Base-by-base conservation (phyloP, 1,140 invertebrate species). In the Phenacoccus solenopsis region DNA sequence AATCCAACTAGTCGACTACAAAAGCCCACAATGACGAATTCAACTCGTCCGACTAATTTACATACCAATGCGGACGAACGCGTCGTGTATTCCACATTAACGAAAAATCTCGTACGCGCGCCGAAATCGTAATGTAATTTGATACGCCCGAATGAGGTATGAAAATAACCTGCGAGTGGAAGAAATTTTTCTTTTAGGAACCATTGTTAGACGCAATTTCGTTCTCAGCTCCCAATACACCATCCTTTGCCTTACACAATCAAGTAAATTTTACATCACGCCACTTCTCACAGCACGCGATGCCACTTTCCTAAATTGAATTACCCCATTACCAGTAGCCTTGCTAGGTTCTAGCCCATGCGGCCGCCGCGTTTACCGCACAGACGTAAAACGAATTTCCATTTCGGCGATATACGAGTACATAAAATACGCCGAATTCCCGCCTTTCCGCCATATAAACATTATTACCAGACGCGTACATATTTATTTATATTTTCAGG, bases 231-330 rank as follows among this genome's bases (percentile, higher is more conserved):
- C 38, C 38, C 38, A 49, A 49, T 49, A 49, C 38, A 49, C 38
- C 38, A 49, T 49, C 38, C 38, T 49, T 49, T 49, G 38, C 38
- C 38, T 49, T 49, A 49, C 38, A 49, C 38, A 49, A 49, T 49
- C 38, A 49, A 49, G 38, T 49, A 49, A 49, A 49, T 49, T 49
- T 49, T 49, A 49, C 38, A 49, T 49, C 38, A 49, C 38, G 38
- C 38, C 38, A 49, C 38, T 49, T 49, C 38, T 4, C 38, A 49
- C 38, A 49, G 38, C 38, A 49, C 38, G 38, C 38, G 38, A 49
- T 49, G 38, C 38, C 38, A 49, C 38, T 49, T 49, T 49, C 16
- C 38, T 49, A 49, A 49, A 49, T 49, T 49, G 38, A 49, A 49
- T 49, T 49, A 49, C 38, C 38, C 38, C 38, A 49, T 49, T 49